Percentiles rank a stretch among this genome's conserved stretches.
These are phyloP conservation scores for Ormyrus thymus DNA, from an alignment of 2,888 invertebrate species.

Conservation along the genomic window DNA sequence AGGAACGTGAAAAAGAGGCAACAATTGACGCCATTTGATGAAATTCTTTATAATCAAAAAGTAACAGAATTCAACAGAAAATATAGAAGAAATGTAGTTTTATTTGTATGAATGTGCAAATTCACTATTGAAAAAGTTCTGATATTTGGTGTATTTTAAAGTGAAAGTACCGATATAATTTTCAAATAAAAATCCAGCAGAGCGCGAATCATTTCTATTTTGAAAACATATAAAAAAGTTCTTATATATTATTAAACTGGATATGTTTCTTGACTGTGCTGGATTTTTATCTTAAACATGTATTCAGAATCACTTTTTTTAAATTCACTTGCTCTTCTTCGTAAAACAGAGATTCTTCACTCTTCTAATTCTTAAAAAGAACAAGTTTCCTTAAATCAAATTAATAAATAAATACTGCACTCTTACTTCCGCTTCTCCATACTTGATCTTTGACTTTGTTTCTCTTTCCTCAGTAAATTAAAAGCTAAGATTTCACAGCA, in stretches of 20 bases:
- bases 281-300: not conserved
- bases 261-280: too few relatives aligned
- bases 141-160: constrained; percentile 1
- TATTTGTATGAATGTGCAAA: not conserved
- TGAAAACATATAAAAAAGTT: too few relatives aligned
- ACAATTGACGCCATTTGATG: constrained; percentile 45
- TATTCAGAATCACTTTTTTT: constrained; percentile 2
- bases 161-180: not conserved
- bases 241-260: too few relatives aligned
- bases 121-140: not conserved
- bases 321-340: not conserved
- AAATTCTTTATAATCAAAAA: constrained; percentile 2
- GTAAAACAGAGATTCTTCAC: not conserved
- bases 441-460: not conserved
- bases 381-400: not conserved
- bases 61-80: not conserved
- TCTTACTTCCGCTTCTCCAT: not conserved
- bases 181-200: not conserved
- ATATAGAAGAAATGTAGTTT: not conserved
- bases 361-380: not conserved
- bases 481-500: constrained; percentile 10
- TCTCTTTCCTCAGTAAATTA: not conserved
- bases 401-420: not conserved
- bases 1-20: constrained; percentile 61
- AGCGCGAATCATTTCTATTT: too few relatives aligned